Conservation (phyloP, 2,113 vertebrate genomes). For the Pholis gunnellus region DNA sequence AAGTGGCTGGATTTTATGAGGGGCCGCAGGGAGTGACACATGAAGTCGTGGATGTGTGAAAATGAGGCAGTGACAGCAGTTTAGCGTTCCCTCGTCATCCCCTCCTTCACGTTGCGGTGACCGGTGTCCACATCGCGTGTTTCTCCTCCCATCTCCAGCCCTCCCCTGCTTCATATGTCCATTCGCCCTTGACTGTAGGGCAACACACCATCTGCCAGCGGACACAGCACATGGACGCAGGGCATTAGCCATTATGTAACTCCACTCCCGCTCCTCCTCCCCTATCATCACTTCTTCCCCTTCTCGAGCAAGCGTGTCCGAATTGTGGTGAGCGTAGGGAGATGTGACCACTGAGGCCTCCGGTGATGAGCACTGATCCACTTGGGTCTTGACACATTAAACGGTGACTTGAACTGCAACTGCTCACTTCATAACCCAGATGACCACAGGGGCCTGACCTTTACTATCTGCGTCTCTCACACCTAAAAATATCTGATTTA, state of each 20-base stretch:
- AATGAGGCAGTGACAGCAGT: background rate
- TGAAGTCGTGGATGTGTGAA: background rate
- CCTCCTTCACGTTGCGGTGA: conserved; percentile 9
- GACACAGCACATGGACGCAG: conserved; percentile 53
- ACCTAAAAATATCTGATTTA: background rate
- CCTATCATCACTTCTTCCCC: conserved; percentile 28
- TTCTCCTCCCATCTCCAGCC: conserved; percentile 11
- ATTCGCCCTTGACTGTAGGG: conserved; percentile 60
- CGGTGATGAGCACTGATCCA: conserved; percentile 28
- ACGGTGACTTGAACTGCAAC: conserved; percentile 14
- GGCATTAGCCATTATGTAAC: conserved; percentile 75
- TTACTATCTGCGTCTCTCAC: background rate
- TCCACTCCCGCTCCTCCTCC: conserved; percentile 20
- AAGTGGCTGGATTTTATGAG: background rate
- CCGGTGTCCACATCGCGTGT: conserved; percentile 12
- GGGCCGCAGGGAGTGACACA: too few relatives aligned
- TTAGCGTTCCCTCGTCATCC: background rate
- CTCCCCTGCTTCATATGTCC: conserved; percentile 26
- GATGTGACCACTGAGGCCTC: conserved; percentile 37
- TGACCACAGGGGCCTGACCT: background rate
- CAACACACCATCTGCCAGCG: conserved; percentile 70
- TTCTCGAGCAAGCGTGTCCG: conserved; percentile 19
- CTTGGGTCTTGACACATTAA: conserved; percentile 25
- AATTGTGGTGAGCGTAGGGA: conserved; percentile 20
- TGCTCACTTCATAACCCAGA: conserved; percentile 22